Percentiles rank a stretch among this genome's conserved stretches.
Evolutionary conservation across 1,140 invertebrate genomes (phyloP).

Genomic region (Papilio machaon): DNA sequence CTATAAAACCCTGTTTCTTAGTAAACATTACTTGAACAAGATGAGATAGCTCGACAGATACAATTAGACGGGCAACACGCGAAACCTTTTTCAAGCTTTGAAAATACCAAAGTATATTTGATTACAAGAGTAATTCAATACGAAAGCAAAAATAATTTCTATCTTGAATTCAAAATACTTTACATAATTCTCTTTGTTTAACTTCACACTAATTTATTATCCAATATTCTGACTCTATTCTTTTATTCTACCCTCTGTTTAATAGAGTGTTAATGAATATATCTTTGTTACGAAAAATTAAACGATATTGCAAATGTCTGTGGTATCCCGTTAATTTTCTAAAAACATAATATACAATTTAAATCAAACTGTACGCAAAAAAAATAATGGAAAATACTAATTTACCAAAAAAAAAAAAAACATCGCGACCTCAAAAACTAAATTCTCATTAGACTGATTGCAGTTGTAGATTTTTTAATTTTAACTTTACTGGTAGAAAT

Average conservation of each 20-base stretch:
- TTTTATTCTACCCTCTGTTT: neutral
- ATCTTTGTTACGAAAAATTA: neutral
- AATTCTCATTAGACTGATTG: neutral
- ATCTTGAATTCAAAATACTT: neutral
- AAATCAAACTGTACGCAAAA: neutral
- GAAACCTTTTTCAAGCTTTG: constrained; percentile 4
- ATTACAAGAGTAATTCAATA: constrained; percentile 19
- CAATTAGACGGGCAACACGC: constrained; percentile 10
- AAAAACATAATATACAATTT: neutral
- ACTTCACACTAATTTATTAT: neutral
- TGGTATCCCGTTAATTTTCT: neutral
- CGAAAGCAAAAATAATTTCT: constrained; percentile 16
- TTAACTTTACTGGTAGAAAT: neutral
- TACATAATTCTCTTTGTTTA: neutral
- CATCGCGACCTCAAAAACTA: constrained; percentile 17
- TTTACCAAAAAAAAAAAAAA: neutral
- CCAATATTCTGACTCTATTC: neutral
- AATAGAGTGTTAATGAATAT: neutral
- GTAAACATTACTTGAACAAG: neutral
- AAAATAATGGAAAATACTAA: neutral
- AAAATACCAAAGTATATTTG: constrained; percentile 11
- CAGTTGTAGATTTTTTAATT: neutral
- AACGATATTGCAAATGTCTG: neutral
- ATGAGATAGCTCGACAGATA: neutral
- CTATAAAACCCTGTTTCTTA: neutral